Base-by-base conservation (phyloP, 1,140 invertebrate genomes). In the Aphidius gifuensis region DNA sequence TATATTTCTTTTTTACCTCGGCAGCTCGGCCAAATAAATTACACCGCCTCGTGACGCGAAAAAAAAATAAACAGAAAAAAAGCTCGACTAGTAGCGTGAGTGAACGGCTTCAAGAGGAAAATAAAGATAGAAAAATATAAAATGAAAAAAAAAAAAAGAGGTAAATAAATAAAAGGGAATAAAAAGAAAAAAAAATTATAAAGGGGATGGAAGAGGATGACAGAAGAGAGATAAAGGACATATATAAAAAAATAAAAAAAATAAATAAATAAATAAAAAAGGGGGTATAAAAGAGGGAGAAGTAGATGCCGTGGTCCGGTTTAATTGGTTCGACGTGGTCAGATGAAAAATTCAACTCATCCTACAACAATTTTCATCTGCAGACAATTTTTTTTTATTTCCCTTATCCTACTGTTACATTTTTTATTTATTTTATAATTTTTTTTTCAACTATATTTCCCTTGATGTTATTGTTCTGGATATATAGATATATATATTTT, bases 261-360 rank as follows among this genome's bases (percentile, higher is more conserved):
- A 55, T 39, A n/a, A 42, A 43, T 6, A 55, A 42, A 61, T 44
- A 43, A 45, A 9, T 40, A 40, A 49, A 54, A 55, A 53, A 59
- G 40, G 39, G 39, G 56, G 43, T 53, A 6, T 38, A 45, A 53
- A 43, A 60, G 60, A 45, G 45, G 53, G 56, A 39, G 9, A 39
- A 7, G 63, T 23, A 42, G 44, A 47, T 23, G 43, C n/a, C 48
- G 57, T 53, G 74, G 76, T 77, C 70, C 72, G 74, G 74, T 79
- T 79, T 79, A 78, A 79, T 78, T 78, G 75, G 76, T 78, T 79
- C 75, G 77, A 78, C 75, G 75, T 78, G 76, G 77, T 79, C 75
- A 77, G 75, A 79, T 79, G 74, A 79, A 79, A 79, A 78, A 79
- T 78, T 78, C 75, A 78, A 78, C 71, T 71, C 68, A 67, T 71